phyloP scores from a whole-genome alignment of 2,888 invertebrate genomes.

The Mythimna ferrago region DNA sequence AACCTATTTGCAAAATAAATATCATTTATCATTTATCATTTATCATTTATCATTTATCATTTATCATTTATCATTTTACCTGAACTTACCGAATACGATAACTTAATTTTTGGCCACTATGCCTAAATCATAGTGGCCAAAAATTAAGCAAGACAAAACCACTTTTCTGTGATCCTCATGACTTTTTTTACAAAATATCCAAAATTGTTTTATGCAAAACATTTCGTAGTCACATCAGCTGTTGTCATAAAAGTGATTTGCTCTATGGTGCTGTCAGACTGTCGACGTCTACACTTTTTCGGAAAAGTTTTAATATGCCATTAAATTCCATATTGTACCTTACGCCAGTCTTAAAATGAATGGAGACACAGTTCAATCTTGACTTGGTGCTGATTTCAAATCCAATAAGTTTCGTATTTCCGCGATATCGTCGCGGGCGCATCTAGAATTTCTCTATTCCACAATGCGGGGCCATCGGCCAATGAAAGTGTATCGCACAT shows the following conservation, averaged over 20 bases:
- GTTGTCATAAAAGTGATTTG: conserved; percentile 4
- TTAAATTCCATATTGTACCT: not conserved
- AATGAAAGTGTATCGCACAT: conserved; percentile 63
- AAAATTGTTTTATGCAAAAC: not conserved
- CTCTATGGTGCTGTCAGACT: conserved; percentile 9
- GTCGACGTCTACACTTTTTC: not conserved
- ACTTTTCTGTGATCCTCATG: not conserved
- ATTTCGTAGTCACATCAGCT: not conserved
- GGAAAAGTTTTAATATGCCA: not conserved
- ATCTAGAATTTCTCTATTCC: conserved; percentile 62
- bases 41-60: too few species aligned
- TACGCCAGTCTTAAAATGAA: not conserved
- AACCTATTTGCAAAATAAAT: too few species aligned
- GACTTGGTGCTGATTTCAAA: conserved; percentile 27
- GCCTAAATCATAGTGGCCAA: not conserved
- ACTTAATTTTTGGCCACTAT: too few species aligned
- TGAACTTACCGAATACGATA: not conserved
- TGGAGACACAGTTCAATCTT: conserved; percentile 4
- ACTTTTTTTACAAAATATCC: not conserved
- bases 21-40: too few species aligned
- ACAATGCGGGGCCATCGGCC: conserved; percentile 33
- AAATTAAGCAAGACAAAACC: not conserved
- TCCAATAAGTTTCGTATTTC: conserved; percentile 49
- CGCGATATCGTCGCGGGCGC: conserved; percentile 46
- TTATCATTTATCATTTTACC: too few species aligned